These are phyloP conservation scores for Reticulitermes lucifugus DNA, from an alignment of 2,888 invertebrate species.

Conservation along the genomic window DNA sequence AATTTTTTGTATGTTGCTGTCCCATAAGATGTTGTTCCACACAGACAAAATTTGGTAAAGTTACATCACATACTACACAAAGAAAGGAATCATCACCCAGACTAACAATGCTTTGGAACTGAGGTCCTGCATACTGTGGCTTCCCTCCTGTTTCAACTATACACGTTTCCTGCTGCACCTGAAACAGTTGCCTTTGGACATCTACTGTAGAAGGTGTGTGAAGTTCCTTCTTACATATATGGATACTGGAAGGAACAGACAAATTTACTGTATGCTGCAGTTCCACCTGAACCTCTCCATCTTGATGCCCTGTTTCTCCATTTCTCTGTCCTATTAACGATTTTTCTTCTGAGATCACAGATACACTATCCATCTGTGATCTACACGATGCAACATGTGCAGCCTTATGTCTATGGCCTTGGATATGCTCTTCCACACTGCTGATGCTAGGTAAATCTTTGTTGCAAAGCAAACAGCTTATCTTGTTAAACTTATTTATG, in stretches of 20 bases:
- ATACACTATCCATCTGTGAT: background rate
- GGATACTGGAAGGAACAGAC: background rate
- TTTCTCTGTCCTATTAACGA: background rate
- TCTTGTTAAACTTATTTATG: too few relatives aligned
- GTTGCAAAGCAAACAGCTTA: background rate
- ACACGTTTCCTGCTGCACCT: background rate
- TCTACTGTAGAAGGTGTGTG: background rate
- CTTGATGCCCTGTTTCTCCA: background rate
- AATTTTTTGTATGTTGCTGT: background rate
- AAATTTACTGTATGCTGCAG: background rate
- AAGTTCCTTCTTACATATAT: background rate
- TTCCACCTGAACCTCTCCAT: background rate
- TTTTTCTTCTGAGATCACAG: background rate
- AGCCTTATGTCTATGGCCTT: background rate
- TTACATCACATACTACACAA: background rate
- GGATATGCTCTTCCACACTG: background rate
- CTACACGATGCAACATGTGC: background rate
- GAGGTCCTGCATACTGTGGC: background rate
- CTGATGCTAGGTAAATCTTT: background rate
- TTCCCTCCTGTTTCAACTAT: too few relatives aligned
- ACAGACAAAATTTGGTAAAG: background rate
- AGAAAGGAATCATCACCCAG: background rate
- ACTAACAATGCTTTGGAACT: background rate
- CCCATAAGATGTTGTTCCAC: background rate
- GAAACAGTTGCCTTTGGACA: too few relatives aligned